Conservation (phyloP, 2,888 invertebrate species). For the Eupithecia insigniata region DNA sequence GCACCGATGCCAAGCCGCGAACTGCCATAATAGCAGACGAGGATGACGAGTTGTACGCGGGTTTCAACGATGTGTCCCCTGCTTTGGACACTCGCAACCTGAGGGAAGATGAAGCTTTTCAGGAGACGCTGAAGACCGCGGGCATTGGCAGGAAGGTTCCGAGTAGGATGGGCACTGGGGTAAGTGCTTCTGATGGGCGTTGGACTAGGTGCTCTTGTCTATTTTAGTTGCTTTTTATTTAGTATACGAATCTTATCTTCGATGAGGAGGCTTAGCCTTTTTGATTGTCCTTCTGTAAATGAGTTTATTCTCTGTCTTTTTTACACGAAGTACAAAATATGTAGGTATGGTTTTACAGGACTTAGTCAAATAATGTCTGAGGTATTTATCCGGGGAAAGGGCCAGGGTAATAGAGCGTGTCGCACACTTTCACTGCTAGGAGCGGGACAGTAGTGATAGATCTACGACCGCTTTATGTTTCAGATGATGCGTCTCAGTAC, state of each 20-base stretch:
- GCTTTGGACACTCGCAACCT: constrained; percentile 87
- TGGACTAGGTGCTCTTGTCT: background rate
- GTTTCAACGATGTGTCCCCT: constrained; percentile 87
- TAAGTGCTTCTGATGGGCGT: constrained; percentile 47
- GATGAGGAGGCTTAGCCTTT: background rate
- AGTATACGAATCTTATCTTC: background rate
- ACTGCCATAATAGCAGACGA: constrained; percentile 75
- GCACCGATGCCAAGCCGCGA: constrained; percentile 70
- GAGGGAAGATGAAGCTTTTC: constrained; percentile 89
- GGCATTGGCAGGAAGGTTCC: constrained; percentile 88
- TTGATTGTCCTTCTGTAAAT: background rate
- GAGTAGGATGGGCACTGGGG: constrained; percentile 78
- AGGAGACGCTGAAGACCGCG: constrained; percentile 90
- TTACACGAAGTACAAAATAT: too few species aligned
- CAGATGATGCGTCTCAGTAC: constrained; percentile 75
- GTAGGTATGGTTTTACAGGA: too few species aligned
- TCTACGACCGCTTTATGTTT: background rate
- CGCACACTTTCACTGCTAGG: too few species aligned
- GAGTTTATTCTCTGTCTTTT: too few species aligned
- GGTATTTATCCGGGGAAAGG: too few species aligned
- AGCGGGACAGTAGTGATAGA: background rate
- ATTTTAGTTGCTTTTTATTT: background rate
- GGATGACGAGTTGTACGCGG: constrained; percentile 87
- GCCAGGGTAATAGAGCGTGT: too few species aligned
- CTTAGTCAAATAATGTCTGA: too few species aligned